Evolutionary conservation across 2,797 vertebrate species (phyloP), one percentile per base, ranked within the genome.

Genomic region (Australoheros facetus): DNA sequence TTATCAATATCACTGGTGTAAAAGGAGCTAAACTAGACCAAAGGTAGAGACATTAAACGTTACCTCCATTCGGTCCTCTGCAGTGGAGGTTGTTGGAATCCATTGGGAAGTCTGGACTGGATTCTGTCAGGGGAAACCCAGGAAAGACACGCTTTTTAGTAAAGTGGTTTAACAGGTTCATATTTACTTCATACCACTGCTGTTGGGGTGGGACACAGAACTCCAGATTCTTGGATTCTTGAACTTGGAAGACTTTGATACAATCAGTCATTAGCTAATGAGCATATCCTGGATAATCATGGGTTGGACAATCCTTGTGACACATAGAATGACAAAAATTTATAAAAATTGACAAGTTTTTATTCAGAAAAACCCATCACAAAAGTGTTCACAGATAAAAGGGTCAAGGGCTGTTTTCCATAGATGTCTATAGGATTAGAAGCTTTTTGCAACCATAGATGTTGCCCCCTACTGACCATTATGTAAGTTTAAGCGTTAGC

Each of bases 41-140:
- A 30, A 48, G 42, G 42, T 51, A 0, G 9, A 0, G 42, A 69
- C 64, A 69, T 30, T 28, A 66, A 14, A 48, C 23, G 19, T 92
- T 82, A 94, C 94, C 92, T 88, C 71, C 89, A 83, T 86, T 79
- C 0, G 94, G 62, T 45, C 96, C 96, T 94, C 96, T 95, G 89
- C 98, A 99, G 92, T 98, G 97, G 60, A 96, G 94, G 6, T 95
- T 98, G 89, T 96, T 96, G 71, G 97, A 96, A 94, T 98, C 97
- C 96, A 97, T 95, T 28, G 97, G 96, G 81, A 97, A 97, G 93
- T 98, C 98, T 94, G 96, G 92, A 92, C 96, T 85, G 59, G 96
- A 92, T 92, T 95, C 84, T 92, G 79, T 80, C 0, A 59, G 13
- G 57, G 64, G 2, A 30, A 85, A 81, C 55, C 56, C 57, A 79